phyloP scores from a whole-genome alignment of 2,888 invertebrate species.

The Acleris sparsana region DNA sequence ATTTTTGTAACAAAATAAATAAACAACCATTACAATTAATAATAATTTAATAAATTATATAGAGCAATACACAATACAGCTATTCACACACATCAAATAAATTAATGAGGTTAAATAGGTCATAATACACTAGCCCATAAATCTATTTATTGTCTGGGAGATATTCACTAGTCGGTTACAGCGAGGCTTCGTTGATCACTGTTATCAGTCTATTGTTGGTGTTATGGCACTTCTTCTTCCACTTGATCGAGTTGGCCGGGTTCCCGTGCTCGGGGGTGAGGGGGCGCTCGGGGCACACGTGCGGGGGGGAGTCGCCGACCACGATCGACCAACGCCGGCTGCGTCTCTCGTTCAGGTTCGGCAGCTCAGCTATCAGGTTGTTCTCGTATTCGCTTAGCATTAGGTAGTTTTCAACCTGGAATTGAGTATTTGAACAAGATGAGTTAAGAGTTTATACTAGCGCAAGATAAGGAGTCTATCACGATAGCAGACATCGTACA shows the following conservation, averaged over 20 bases:
- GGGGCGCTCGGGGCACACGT: constrained; percentile 58
- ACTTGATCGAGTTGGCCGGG: constrained; percentile 58
- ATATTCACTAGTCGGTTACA: constrained; percentile 73
- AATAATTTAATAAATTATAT: constrained; percentile 81
- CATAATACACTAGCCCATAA: constrained; percentile 62
- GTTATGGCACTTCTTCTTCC: constrained; percentile 81
- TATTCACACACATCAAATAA: constrained; percentile 82
- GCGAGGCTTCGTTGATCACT: constrained; percentile 90
- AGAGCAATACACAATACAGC: constrained; percentile 77
- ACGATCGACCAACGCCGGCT: constrained; percentile 89
- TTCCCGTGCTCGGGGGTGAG: constrained; percentile 64
- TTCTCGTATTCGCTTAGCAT: constrained; percentile 94
- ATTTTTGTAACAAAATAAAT: constrained; percentile 5
- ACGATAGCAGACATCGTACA: no score
- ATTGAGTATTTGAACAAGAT: constrained; percentile 38
- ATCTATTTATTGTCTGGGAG: constrained; percentile 73
- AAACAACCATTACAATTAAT: constrained; percentile 42
- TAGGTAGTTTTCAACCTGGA: constrained; percentile 91
- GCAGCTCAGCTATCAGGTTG: constrained; percentile 91
- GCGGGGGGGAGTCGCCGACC: constrained; percentile 67
- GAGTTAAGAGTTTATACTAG: background rate
- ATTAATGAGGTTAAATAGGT: constrained; percentile 83
- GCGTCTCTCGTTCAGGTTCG: constrained; percentile 88
- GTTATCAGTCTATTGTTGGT: constrained; percentile 87
- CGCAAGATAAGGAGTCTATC: no score